Conservation (phyloP, 2,113 vertebrate genomes). For the Barbus barbus region DNA sequence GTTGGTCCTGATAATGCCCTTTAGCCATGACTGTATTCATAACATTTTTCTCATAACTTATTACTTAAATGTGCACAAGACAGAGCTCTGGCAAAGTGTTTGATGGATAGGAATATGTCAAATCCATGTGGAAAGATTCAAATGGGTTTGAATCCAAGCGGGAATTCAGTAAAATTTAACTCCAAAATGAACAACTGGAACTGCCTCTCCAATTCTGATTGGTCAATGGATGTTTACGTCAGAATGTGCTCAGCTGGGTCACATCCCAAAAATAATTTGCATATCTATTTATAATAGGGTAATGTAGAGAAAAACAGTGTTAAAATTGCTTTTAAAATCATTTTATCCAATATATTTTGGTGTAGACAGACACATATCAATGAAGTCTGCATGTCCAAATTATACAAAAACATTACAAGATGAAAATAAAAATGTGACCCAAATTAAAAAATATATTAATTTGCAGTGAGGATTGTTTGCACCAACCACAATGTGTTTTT, state of each 20-base stretch:
- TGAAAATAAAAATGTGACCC: neutral
- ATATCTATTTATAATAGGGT: too few relatives aligned
- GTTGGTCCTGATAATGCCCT: neutral
- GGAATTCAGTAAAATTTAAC: neutral
- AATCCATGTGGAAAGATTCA: neutral
- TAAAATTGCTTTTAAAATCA: too few relatives aligned
- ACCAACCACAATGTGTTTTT: neutral
- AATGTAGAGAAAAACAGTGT: too few relatives aligned
- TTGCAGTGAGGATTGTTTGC: neutral
- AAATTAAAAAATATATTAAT: neutral
- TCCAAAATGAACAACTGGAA: neutral
- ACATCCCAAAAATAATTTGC: too few relatives aligned
- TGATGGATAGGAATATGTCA: neutral
- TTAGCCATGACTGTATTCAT: neutral
- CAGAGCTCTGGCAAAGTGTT: neutral
- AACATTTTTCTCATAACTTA: neutral
- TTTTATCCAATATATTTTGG: neutral
- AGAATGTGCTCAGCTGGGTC: neutral
- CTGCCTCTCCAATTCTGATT: neutral
- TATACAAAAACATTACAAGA: neutral
- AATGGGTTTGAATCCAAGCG: neutral
- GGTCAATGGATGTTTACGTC: neutral
- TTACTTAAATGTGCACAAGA: neutral
- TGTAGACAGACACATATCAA: neutral
- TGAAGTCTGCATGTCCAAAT: neutral